Percentiles rank a stretch among this genome's conserved stretches.
phyloP scores from a whole-genome alignment of 2,888 invertebrate genomes.

The Rhogogaster chlorosoma region DNA sequence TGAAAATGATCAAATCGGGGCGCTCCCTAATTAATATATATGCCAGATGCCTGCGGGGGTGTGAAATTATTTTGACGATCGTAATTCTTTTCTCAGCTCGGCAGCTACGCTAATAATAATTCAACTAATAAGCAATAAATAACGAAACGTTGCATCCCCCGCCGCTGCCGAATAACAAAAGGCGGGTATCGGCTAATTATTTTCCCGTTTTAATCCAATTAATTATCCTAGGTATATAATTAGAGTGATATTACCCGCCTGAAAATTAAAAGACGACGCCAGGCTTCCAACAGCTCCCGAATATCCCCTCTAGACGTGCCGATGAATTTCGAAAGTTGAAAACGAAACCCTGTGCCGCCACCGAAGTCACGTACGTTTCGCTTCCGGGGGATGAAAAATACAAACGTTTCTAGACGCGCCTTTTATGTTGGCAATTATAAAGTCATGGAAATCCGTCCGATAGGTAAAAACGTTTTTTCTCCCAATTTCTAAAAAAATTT shows the following conservation, averaged over 20 bases:
- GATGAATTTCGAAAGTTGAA: neutral
- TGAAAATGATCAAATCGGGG: no score
- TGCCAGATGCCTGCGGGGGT: neutral
- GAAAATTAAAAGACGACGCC: constrained; percentile 2
- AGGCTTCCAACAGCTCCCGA: neutral
- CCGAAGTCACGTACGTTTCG: neutral
- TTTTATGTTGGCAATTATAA: no score
- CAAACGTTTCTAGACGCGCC: neutral
- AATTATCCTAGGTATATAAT: constrained; percentile 13
- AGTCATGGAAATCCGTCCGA: no score
- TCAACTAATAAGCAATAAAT: constrained; percentile 19
- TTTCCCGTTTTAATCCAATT: constrained; percentile 7
- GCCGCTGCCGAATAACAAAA: neutral
- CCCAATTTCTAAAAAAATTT: neutral
- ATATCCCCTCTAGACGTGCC: neutral
- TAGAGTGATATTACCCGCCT: neutral
- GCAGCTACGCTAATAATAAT: neutral
- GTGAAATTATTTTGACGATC: neutral
- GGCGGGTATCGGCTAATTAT: constrained; percentile 2
- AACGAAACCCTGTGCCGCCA: neutral
- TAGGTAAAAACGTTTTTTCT: no score
- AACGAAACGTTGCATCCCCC: neutral
- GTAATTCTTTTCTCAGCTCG: neutral
- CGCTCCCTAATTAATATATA: no score
- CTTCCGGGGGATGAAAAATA: neutral